Percentiles rank a stretch among this genome's conserved stretches.
These are phyloP conservation scores for Arrhopalites spinosus DNA, from an alignment of 2,888 invertebrate genomes.

Conservation along the genomic window DNA sequence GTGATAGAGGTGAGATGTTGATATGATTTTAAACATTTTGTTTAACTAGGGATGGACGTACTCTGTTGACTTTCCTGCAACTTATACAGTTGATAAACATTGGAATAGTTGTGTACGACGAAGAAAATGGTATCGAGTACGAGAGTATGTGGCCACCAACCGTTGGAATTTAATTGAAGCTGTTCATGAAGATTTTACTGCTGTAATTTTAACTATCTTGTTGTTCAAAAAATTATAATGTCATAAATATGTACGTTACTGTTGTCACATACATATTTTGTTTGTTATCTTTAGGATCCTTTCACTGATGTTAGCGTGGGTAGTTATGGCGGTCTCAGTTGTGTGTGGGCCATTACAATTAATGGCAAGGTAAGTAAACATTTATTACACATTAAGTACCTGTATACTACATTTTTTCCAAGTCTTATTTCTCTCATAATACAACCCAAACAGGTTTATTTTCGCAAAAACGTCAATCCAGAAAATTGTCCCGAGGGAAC, in stretches of 20 bases:
- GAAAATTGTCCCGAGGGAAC: constrained; percentile 76
- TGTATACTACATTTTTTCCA: too few species aligned
- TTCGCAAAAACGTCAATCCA: constrained; percentile 77
- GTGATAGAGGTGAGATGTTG: too few species aligned
- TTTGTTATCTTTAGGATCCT: constrained; percentile 70
- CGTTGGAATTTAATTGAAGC: constrained; percentile 92
- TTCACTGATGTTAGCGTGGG: constrained; percentile 90
- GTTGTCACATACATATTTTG: constrained; percentile 4
- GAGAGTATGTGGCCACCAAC: constrained; percentile 86
- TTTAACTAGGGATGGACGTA: constrained; percentile 81
- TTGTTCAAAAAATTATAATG: constrained; percentile 2
- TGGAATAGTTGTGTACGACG: constrained; percentile 88
- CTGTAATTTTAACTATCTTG: constrained; percentile 65
- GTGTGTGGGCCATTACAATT: constrained; percentile 92
- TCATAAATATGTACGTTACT: not conserved
- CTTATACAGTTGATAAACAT: constrained; percentile 81
- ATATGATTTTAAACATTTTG: too few species aligned
- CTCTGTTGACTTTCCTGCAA: constrained; percentile 86
- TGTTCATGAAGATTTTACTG: constrained; percentile 84
- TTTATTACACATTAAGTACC: too few species aligned
- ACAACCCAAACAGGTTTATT: too few species aligned
- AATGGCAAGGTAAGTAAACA: constrained; percentile 72
- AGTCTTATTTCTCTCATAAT: too few species aligned
- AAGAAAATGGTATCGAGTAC: constrained; percentile 81
- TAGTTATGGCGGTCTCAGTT: constrained; percentile 76